Percentiles rank a stretch among this genome's conserved stretches.
Conservation (phyloP, 2,113 vertebrate genomes). For the Corydoras maculifer region DNA sequence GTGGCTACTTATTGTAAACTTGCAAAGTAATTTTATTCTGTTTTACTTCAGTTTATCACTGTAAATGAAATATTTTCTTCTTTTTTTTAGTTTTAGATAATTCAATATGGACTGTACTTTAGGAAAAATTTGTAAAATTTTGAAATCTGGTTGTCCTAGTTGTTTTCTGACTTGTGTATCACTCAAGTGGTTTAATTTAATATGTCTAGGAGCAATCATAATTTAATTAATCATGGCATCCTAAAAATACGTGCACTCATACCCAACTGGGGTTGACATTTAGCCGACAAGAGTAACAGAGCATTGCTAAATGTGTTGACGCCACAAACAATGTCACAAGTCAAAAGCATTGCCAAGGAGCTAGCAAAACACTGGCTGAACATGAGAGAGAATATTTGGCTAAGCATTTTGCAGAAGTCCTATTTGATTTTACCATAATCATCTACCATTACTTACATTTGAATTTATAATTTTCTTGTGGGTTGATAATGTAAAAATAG, state of each 20-base stretch:
- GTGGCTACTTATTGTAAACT: too few relatives aligned
- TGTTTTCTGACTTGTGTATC: not conserved
- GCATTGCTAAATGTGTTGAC: slow-evolving; percentile 29
- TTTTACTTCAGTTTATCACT: too few relatives aligned
- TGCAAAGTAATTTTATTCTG: too few relatives aligned
- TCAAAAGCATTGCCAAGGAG: not conserved
- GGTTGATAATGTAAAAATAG: not conserved
- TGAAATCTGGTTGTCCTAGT: too few relatives aligned
- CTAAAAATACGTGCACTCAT: slow-evolving; percentile 37
- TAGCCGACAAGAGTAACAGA: slow-evolving; percentile 25
- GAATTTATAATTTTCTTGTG: not conserved
- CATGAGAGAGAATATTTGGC: not conserved
- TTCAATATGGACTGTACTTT: too few relatives aligned
- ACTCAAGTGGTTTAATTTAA: too few relatives aligned
- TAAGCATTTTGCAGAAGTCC: not conserved
- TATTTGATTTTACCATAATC: too few relatives aligned
- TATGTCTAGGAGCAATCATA: slow-evolving; percentile 26
- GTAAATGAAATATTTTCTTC: too few relatives aligned
- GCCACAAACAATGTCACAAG: slow-evolving; percentile 20
- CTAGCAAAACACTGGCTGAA: too few relatives aligned
- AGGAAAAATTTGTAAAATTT: too few relatives aligned
- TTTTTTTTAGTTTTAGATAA: too few relatives aligned
- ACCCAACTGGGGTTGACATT: slow-evolving; percentile 26
- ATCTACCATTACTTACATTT: too few relatives aligned
- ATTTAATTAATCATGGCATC: slow-evolving; percentile 28